These are phyloP conservation scores for Amphipoea oculea DNA, from an alignment of 2,888 invertebrate species.

Conservation along the genomic window DNA sequence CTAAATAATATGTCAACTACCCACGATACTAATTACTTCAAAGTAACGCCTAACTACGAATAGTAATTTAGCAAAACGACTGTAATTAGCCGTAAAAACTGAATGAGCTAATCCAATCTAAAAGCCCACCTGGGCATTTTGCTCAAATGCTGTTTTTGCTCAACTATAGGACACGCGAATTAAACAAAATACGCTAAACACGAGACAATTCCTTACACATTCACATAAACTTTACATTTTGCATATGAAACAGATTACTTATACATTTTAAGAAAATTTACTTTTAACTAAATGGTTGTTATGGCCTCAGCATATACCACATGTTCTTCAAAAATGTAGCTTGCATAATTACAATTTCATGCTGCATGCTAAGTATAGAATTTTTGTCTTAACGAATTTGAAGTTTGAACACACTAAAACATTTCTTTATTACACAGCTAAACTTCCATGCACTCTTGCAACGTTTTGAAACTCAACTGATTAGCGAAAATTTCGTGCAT, in stretches of 20 bases:
- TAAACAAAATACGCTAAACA: conserved; percentile 39
- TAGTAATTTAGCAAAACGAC: conserved; percentile 29
- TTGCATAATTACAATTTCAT: background rate
- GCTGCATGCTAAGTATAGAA: too few relatives aligned
- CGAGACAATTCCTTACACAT: conserved; percentile 29
- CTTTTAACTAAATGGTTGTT: conserved; percentile 10
- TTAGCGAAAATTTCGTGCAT: conserved; percentile 34
- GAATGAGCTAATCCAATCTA: conserved; percentile 46
- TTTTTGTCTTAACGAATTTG: background rate
- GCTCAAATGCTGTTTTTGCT: conserved; percentile 28
- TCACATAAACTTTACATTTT: conserved; percentile 33
- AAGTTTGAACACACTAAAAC: background rate
- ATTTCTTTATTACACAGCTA: background rate
- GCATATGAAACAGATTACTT: conserved; percentile 33
- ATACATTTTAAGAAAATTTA: background rate
- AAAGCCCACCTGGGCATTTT: conserved; percentile 40
- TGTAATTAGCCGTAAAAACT: conserved; percentile 28
- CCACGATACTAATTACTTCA: conserved; percentile 16
- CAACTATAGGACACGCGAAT: conserved; percentile 45
- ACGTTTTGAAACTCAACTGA: conserved; percentile 26
- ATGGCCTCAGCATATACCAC: conserved; percentile 4
- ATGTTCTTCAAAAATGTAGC: conserved; percentile 1
- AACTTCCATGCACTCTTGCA: conserved; percentile 19
- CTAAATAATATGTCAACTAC: background rate
- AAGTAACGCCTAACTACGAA: conserved; percentile 27